Percentiles rank a stretch among this genome's conserved stretches.
Conservation (phyloP, 2,797 vertebrate species). For the Masticophis lateralis region DNA sequence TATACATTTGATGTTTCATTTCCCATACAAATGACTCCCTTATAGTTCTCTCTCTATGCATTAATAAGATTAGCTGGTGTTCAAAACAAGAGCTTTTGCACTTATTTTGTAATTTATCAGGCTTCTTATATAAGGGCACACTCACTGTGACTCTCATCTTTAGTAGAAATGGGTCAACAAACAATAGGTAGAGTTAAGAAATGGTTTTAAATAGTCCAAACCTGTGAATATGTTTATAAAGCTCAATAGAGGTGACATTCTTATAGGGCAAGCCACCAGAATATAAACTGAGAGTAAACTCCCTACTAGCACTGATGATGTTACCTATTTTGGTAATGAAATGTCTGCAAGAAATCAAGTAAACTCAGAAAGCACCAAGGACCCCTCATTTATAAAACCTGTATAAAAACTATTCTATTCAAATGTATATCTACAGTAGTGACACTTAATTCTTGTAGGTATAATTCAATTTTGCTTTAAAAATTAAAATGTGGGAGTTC, state of each 20-base stretch:
- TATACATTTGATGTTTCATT: neutral
- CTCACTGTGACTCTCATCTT: neutral
- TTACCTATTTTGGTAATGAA: neutral
- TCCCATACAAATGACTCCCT: neutral
- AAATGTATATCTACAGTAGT: neutral
- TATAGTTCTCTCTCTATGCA: neutral
- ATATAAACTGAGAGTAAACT: neutral
- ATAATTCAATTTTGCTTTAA: neutral
- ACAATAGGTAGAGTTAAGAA: neutral
- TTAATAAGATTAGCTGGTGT: neutral
- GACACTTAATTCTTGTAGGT: neutral
- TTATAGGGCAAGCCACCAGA: neutral
- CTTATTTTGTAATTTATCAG: neutral
- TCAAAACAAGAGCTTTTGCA: neutral
- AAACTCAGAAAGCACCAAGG: neutral
- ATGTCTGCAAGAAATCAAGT: neutral
- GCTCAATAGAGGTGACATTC: neutral
- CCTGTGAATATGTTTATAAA: neutral
- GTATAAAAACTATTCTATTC: neutral
- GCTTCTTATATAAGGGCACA: neutral
- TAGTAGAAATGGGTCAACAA: neutral
- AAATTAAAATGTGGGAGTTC: neutral
- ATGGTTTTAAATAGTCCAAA: neutral
- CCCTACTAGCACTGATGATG: neutral
- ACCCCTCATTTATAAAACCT: neutral